Conservation (phyloP, 2,888 invertebrate genomes). For the Helobdella robusta region DNA sequence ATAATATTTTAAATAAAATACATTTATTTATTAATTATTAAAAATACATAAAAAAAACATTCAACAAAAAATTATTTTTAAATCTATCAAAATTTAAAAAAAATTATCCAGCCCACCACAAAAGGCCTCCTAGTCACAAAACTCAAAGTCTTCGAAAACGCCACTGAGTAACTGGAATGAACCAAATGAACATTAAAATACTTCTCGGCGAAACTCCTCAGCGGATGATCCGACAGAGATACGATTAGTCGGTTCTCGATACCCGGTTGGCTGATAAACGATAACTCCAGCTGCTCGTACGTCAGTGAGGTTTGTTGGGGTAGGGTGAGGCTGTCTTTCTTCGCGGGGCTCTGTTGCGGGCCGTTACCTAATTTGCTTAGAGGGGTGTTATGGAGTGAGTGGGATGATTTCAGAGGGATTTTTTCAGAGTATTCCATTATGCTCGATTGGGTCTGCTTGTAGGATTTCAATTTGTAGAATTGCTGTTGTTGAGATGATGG, state of each 20-base stretch:
- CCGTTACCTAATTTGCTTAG: neutral
- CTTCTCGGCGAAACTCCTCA: conserved; percentile 83
- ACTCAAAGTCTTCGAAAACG: conserved; percentile 42
- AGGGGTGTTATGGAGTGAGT: neutral
- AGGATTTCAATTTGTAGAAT: too few species aligned
- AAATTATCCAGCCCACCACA: conserved; percentile 36
- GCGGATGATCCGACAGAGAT: conserved; percentile 59
- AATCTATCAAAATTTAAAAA: neutral
- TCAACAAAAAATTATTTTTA: too few species aligned
- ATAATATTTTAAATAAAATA: too few species aligned
- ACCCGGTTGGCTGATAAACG: conserved; percentile 22
- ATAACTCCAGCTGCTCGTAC: conserved; percentile 21
- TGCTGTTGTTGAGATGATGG: too few species aligned
- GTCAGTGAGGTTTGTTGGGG: conserved; percentile 13
- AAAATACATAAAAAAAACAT: neutral
- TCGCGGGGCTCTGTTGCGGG: too few species aligned
- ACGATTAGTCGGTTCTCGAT: neutral
- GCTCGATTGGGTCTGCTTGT: too few species aligned
- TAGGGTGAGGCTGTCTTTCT: too few species aligned
- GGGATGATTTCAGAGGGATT: too few species aligned
- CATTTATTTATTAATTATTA: too few species aligned
- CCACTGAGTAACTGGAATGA: conserved; percentile 41
- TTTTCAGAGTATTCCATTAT: too few species aligned
- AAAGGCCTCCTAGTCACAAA: conserved; percentile 38
- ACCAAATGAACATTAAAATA: conserved; percentile 72